Evolutionary conservation across 2,113 vertebrate species (phyloP), one percentile per base, ranked within the genome.

Genomic region (Hippocampus abdominalis): DNA sequence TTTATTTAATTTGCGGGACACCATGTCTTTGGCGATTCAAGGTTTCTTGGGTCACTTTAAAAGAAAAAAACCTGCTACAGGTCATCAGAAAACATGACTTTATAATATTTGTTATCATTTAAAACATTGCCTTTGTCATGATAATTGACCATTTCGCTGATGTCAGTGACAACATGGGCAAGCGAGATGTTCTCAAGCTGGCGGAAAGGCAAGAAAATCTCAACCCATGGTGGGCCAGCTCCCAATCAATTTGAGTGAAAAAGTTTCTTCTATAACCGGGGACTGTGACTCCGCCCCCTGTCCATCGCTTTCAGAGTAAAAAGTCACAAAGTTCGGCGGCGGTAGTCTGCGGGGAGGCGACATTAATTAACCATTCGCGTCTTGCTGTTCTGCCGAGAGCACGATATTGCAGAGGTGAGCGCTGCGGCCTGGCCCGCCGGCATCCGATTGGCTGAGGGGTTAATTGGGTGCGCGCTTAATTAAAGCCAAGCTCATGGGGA

Each of bases 381-480:
- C 78, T 79, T 83, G 68, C 74, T 71, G 81, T 81, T 74, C 83
- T 80, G 2, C 61, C 29, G 81, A 75, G 79, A 62, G 42, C 39
- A 59, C 46, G 51, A 21, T 82, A 85, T 87, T 85, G 82, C 36
- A 65, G 78, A 73, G 79, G 83, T 79, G 86, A 83, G 54, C 12
- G 36, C 48, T 12, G 7, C n/a, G 44, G 44, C 79, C 68, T 75
- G 75, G 85, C 64, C 60, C 82, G 84, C 82, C 84, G 77, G 66
- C 57, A 18, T 46, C 81, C 80, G 86, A 87, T 87, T 89, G 82
- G 84, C 23, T 11, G 63, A 59, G 71, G 71, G 86, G 82, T 86
- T 86, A 88, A 88, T 88, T 81, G 68, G 69, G 48, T 40, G 20
- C 64, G 32, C 13, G 56, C 81, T 81, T 85, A 86, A 87, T 89